Evolutionary conservation across 2,888 invertebrate genomes (phyloP), one percentile per base, ranked within the genome.

Genomic region (Tiliacea citrago): DNA sequence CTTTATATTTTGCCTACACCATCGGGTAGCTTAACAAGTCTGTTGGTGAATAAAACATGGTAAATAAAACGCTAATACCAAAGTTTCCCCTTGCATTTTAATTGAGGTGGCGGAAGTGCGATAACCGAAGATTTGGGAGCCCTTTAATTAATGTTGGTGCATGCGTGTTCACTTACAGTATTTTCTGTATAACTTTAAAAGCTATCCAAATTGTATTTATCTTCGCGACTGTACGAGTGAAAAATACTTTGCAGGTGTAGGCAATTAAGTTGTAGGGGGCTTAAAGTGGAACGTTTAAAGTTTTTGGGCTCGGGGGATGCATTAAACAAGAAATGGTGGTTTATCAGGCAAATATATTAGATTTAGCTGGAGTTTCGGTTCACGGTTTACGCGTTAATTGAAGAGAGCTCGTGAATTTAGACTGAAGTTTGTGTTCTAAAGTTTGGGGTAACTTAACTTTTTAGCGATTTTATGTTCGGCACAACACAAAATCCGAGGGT

Each of bases 81-180:
- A 90, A 93, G 90, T 92, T 92, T 93, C 94, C 96, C 95, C 93
- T 92, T 93, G 95, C 93, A 93, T 95, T 95, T 94, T 95, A 96
- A 96, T 96, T 95, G 94, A 92, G 88, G 91, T 83, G 86, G 81
- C 93, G 95, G 95, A 95, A 95, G 93, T 92, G 93, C 92, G 95
- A 96, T 95, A 95, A 93, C 92, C 88, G 93, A 93, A 93, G 94
- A 95, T 96, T 95, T 94, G 93, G 94, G 90, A 94, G 93, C 94
- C 93, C 93, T 95, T 94, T 95, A 95, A 96, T 96, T 94, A 95
- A 94, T 94, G 94, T 95, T 93, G 94, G 93, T 93, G 93, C 94
- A 95, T 93, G 94, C 93, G 94, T 95, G 94, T 93, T 92, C 88
- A 82, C 87, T 91, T 92, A 84, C 90, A 92, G 89, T 92, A 92